These are phyloP conservation scores for Arvicanthis niloticus DNA, from an alignment of 2,113 vertebrate genomes.

Conservation along the genomic window DNA sequence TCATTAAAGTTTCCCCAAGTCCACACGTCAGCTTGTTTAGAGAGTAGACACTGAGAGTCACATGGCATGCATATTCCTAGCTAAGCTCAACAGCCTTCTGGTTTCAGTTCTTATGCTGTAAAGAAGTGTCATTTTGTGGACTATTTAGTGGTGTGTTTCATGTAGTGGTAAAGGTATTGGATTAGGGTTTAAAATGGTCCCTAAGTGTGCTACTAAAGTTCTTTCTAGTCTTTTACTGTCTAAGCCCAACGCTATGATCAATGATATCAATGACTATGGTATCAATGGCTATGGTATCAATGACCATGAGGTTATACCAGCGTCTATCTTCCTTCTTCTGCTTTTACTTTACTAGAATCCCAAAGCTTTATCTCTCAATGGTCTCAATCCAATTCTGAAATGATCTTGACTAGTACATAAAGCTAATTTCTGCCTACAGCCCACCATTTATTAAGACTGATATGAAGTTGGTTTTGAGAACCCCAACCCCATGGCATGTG, in stretches of 20 bases:
- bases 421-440: background rate
- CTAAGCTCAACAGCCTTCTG: background rate
- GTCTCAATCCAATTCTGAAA: conserved; percentile 19
- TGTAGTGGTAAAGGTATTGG: background rate
- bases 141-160: background rate
- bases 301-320: background rate
- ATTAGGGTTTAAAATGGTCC: conserved; percentile 21
- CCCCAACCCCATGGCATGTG: background rate
- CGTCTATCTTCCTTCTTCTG: background rate
- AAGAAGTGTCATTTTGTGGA: background rate
- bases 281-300: background rate
- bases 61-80: background rate
- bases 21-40: background rate
- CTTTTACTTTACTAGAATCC: background rate
- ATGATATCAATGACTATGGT: background rate
- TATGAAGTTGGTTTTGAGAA: background rate
- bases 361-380: background rate
- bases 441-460: background rate
- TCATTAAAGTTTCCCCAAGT: background rate
- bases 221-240: background rate
- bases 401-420: background rate
- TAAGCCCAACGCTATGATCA: background rate
- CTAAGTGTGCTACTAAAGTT: background rate
- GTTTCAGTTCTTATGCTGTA: background rate
- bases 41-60: conserved; percentile 31